phyloP scores from a whole-genome alignment of 2,797 vertebrate genomes.

The Hemibagrus guttatus region DNA sequence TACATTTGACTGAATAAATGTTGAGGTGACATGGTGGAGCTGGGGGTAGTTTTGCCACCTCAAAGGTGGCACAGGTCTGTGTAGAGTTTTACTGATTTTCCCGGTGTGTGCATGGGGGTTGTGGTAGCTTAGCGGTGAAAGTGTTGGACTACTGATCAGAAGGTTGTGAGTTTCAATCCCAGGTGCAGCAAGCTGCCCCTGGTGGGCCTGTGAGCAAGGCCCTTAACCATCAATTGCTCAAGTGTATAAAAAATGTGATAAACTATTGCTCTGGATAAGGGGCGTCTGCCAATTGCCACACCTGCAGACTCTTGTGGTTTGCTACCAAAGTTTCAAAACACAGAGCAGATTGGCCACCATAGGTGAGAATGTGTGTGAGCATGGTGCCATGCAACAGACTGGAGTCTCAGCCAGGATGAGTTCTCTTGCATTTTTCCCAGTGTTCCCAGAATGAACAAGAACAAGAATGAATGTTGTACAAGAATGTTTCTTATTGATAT shows the following conservation, averaged over 20 bases:
- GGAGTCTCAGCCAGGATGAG: background rate
- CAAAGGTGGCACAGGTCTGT: background rate
- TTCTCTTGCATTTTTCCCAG: background rate
- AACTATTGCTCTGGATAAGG: too few relatives aligned
- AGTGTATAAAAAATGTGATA: too few relatives aligned
- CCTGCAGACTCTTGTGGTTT: constrained; percentile 28
- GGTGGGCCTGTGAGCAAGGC: too few relatives aligned
- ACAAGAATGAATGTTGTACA: background rate
- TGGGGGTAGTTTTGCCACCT: background rate
- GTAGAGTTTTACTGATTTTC: background rate
- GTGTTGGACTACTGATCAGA: too few relatives aligned
- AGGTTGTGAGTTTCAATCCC: too few relatives aligned
- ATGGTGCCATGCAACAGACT: background rate
- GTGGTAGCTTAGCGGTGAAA: too few relatives aligned
- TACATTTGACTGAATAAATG: background rate
- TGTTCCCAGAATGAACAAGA: too few relatives aligned
- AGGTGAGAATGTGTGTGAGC: background rate
- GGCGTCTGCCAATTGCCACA: too few relatives aligned
- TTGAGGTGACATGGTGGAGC: background rate
- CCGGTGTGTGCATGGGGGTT: background rate
- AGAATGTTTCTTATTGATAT: constrained; percentile 48
- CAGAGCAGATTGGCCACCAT: background rate
- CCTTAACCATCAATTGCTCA: too few relatives aligned
- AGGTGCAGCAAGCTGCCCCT: too few relatives aligned
- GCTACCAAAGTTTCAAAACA: background rate